Evolutionary conservation across 2,888 invertebrate genomes (phyloP), one percentile per base, ranked within the genome.

Genomic region (Harpalus rufipes): DNA sequence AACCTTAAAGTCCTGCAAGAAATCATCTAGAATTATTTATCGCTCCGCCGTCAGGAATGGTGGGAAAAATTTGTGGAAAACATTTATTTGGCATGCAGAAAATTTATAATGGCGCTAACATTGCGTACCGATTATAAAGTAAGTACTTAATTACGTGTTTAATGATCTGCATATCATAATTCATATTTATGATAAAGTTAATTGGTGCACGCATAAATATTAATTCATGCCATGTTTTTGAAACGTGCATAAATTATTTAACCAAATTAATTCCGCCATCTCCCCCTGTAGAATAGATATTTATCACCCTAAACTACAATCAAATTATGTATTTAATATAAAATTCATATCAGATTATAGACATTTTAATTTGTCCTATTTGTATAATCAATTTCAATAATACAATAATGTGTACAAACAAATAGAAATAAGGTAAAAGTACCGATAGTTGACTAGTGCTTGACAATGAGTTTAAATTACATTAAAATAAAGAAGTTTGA

Each of bases 121-220:
- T 14, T 44, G 72, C 72, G 51, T 74, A 74, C 72, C 72, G 72
- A 74, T 74, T 74, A 74, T 74, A 44, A 74, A 74, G 72, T 74
- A 51, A 74, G 72, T 74, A 44, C 72, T 74, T 44, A 74, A 74
- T 74, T 74, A 44, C 25, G 72, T 74, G 72, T 44, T 74, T 74
- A 74, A 74, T 74, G 72, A 44, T 74, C 72, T 44, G 72, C 72
- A 74, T 44, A 74, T 74, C 72, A 74, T 74, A 74, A 74, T 74
- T 74, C 72, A 74, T 74, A 74, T 74, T 74, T 44, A 74, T 44
- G 72, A 74, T 74, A 74, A 74, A 74, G 72, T 74, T 74, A 74
- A 74, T 44, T 74, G 72, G 44, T 41, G 72, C 21, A 44, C 44
- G 16, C 41, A 74, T 74, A 74, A 74, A 74, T 74, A 74, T 44